Evolutionary conservation across 2,888 invertebrate genomes (phyloP).

Genomic region (Ophonus ardosiacus): DNA sequence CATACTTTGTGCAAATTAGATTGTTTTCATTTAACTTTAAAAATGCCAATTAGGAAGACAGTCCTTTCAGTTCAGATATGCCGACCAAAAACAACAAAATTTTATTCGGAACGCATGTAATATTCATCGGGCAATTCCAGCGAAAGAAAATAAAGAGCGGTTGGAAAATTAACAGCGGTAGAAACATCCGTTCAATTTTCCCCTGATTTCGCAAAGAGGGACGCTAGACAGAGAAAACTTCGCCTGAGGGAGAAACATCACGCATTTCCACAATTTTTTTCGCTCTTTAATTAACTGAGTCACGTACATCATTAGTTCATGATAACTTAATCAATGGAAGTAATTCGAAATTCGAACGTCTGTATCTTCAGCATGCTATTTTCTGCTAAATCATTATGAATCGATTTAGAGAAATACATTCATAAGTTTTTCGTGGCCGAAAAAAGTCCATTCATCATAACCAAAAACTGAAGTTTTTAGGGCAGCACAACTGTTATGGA

Average conservation of each 20-base stretch:
- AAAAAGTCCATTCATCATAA: conserved; percentile 1
- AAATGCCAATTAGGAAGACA: conserved; percentile 12
- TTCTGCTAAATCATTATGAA: background rate
- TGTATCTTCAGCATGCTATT: background rate
- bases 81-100: conserved; percentile 17
- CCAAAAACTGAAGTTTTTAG: background rate
- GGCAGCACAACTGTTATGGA: background rate
- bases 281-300: conserved; percentile 52
- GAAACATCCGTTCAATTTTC: conserved; percentile 48
- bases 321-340: conserved; percentile 37
- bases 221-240: conserved; percentile 6
- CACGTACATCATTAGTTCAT: conserved; percentile 48
- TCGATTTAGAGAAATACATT: conserved; percentile 10
- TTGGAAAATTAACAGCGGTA: conserved; percentile 34
- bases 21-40: conserved; percentile 22
- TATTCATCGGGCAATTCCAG: conserved; percentile 27
- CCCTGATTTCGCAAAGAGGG: background rate
- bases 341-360: conserved; percentile 6
- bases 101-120: conserved; percentile 39
- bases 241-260: background rate
- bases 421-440: background rate
- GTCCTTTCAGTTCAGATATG: conserved; percentile 10
- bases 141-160: conserved; percentile 28
- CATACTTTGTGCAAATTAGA: conserved; percentile 18
- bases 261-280: conserved; percentile 31